phyloP scores from a whole-genome alignment of 2,113 vertebrate species.

The Sminthopsis crassicaudata region DNA sequence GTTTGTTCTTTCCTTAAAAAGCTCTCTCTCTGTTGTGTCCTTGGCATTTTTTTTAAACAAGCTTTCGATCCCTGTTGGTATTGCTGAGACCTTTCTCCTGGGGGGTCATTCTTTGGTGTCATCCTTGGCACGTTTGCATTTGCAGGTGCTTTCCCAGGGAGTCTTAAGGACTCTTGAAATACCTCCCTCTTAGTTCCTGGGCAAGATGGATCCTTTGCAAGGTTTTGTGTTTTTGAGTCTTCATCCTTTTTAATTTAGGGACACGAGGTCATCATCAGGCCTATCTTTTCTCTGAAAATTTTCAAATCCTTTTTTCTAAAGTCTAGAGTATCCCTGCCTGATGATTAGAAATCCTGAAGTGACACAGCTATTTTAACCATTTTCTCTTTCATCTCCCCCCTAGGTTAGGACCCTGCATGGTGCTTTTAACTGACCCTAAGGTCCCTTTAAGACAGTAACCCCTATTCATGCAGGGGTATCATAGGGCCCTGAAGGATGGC shows the following conservation, averaged over 20 bases:
- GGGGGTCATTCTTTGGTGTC: background rate
- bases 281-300: background rate
- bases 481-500: background rate
- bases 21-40: background rate
- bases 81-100: background rate
- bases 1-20: background rate
- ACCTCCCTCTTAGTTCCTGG: background rate
- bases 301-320: background rate
- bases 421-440: background rate
- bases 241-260: background rate
- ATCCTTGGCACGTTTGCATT: too few relatives aligned
- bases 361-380: background rate
- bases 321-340: background rate
- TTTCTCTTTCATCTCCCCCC: background rate
- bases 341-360: background rate
- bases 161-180: background rate
- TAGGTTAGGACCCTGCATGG: background rate
- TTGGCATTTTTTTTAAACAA: background rate
- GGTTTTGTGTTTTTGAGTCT: background rate
- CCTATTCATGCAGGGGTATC: background rate
- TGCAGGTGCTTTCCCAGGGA: background rate
- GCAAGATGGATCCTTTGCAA: background rate
- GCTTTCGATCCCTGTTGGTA: background rate
- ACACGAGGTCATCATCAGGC: background rate
- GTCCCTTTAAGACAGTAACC: background rate